A percentile compares a stretch with the other conserved stretches of the same genome.
Conservation (phyloP, 2,888 invertebrate genomes). For the Xestia sexstrigata region DNA sequence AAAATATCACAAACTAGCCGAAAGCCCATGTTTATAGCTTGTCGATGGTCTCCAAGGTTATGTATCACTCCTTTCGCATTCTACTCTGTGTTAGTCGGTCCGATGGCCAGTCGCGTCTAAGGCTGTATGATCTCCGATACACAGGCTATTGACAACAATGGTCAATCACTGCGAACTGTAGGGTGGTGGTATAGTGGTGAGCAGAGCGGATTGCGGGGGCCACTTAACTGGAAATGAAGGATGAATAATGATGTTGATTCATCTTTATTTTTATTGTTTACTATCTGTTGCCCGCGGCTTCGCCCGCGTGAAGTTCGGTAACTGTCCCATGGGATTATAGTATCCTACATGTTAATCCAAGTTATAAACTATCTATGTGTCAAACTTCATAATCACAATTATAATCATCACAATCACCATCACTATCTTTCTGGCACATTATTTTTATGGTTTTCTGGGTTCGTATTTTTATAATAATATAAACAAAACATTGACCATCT, state of each 20-base stretch:
- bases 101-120: slow-evolving; percentile 30
- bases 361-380: too few relatives aligned
- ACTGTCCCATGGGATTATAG: too few relatives aligned
- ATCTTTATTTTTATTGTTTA: neutral
- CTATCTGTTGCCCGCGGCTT: too few relatives aligned
- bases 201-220: slow-evolving; percentile 21
- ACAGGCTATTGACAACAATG: slow-evolving; percentile 72
- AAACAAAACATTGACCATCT: too few relatives aligned
- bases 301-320: too few relatives aligned
- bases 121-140: slow-evolving; percentile 60
- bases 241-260: neutral
- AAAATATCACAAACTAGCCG: neutral
- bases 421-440: too few relatives aligned
- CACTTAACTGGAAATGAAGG: too few relatives aligned
- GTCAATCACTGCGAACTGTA: slow-evolving; percentile 70
- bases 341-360: too few relatives aligned
- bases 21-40: neutral
- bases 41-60: neutral
- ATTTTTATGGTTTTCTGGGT: too few relatives aligned
- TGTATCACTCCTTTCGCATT: neutral
- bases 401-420: too few relatives aligned
- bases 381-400: too few relatives aligned
- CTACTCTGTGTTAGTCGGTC: slow-evolving; percentile 11
- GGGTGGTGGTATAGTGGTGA: neutral
- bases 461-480: too few relatives aligned